A percentile compares a stretch with the other conserved stretches of the same genome.
Evolutionary conservation across 2,113 vertebrate genomes (phyloP).

Genomic region (Ictalurus furcatus): DNA sequence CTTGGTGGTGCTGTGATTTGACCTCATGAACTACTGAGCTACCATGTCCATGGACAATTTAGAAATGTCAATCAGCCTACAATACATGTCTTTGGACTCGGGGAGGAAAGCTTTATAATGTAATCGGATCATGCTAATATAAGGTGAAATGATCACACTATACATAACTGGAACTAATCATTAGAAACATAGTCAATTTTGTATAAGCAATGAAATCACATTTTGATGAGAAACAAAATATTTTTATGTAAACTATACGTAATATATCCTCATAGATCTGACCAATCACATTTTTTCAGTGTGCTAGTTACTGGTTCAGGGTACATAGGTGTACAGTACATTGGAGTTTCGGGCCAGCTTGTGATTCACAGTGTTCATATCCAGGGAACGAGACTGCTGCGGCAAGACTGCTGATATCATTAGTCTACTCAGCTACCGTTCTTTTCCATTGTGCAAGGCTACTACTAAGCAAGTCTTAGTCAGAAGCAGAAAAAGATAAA

Average conservation of each 20-base stretch:
- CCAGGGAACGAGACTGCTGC: background rate
- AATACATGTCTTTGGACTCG: too few relatives aligned
- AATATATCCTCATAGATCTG: background rate
- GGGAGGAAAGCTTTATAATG: background rate
- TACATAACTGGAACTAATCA: background rate
- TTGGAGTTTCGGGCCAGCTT: background rate
- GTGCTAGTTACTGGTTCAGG: background rate
- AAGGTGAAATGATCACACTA: background rate
- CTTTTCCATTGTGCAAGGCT: background rate
- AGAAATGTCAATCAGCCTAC: too few relatives aligned
- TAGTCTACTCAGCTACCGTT: background rate
- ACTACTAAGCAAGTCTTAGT: background rate
- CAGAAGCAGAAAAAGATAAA: background rate
- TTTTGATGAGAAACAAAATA: background rate
- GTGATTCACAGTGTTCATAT: background rate
- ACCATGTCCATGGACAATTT: too few relatives aligned
- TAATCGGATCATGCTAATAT: background rate
- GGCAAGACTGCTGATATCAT: background rate
- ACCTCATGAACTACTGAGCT: too few relatives aligned
- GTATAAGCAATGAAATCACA: background rate
- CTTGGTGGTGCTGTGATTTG: too few relatives aligned
- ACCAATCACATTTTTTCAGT: background rate
- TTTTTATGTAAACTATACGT: background rate
- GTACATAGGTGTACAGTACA: background rate
- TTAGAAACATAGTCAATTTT: background rate